Evolutionary conservation across 2,888 invertebrate genomes (phyloP).

Genomic region (Brassicogethes aeneus): DNA sequence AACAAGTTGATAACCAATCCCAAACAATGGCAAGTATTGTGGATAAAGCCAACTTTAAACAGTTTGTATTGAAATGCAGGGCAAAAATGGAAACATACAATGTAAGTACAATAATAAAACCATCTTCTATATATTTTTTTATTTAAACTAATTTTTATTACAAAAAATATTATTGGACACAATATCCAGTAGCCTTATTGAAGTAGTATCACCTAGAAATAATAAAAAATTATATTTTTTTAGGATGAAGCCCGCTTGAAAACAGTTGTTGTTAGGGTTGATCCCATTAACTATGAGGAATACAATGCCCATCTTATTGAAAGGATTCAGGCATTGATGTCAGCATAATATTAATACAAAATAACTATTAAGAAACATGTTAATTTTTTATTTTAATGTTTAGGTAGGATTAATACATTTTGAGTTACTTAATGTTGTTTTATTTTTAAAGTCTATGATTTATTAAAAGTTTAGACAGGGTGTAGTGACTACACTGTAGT

Average conservation of each 20-base stretch:
- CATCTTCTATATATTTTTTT: neutral
- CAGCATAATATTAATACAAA: neutral
- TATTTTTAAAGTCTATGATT: no score
- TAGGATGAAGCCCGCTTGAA: conserved; percentile 78
- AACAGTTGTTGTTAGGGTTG: conserved; percentile 59
- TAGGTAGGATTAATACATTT: no score
- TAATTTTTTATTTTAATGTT: no score
- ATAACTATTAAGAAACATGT: no score
- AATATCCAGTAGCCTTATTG: no score
- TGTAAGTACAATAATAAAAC: conserved; percentile 51
- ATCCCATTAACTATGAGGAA: conserved; percentile 67
- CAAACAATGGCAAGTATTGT: conserved; percentile 59
- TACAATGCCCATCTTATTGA: conserved; percentile 46
- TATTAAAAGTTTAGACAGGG: no score
- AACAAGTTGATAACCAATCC: conserved; percentile 58
- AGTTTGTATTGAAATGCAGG: conserved; percentile 74
- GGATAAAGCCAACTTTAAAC: conserved; percentile 66
- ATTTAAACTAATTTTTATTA: neutral
- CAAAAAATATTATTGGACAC: conserved; percentile 1
- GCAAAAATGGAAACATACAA: conserved; percentile 88
- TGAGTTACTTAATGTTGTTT: no score
- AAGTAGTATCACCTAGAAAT: no score
- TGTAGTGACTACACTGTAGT: no score
- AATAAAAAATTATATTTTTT: conserved; percentile 28
- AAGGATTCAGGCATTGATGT: conserved; percentile 16